Evolutionary conservation across 2,113 vertebrate genomes (phyloP), one percentile per base, ranked within the genome.

Genomic region (Hyaena hyaena): DNA sequence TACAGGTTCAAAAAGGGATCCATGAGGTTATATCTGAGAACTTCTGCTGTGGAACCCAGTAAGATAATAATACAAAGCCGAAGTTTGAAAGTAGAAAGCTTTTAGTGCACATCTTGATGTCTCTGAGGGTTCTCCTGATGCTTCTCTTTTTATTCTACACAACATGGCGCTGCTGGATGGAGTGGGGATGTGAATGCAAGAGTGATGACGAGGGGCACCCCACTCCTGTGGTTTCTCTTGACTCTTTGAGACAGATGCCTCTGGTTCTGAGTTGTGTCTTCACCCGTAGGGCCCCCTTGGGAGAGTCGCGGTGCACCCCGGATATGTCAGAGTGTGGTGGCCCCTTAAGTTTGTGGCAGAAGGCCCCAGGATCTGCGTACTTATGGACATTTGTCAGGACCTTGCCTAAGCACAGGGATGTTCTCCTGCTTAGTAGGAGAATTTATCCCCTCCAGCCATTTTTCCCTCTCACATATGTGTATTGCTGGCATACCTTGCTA

Each of bases 401-500:
- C 1, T 63, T 84, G 86, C 88, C 88, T 90, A 90, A 77, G 85
- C 65, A 3, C n/a, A 83, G 77, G 81, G 61, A 91, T 69, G 93
- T 94, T 43, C 48, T 90, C 50, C 77, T 12, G 8, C 31, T 80
- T 90, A 76, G 66, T 48, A 87, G 43, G 91, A 95, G 88, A 31
- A 53, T 96, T 98, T 0, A 0, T 98, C 97, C 26, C 17, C 68
- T 90, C 77, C 73, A 93, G 85, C 28, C 88, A 94, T 94, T 98
- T 89, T 95, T 90, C 88, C 66, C 97, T 95, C 90, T 97, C 94
- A 97, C 5, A 0, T 98, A 96, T n/a, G 58, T 53, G 93, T 66
- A 68, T 91, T 97, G 96, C 97, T 96, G 73, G 9, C 53, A 65
- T 93, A 97, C 43, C 95, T 97, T 48, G 97, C 88, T 98, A 93